Evolutionary conservation across 2,113 vertebrate species (phyloP), one percentile per base, ranked within the genome.

Genomic region (Lepus europaeus): DNA sequence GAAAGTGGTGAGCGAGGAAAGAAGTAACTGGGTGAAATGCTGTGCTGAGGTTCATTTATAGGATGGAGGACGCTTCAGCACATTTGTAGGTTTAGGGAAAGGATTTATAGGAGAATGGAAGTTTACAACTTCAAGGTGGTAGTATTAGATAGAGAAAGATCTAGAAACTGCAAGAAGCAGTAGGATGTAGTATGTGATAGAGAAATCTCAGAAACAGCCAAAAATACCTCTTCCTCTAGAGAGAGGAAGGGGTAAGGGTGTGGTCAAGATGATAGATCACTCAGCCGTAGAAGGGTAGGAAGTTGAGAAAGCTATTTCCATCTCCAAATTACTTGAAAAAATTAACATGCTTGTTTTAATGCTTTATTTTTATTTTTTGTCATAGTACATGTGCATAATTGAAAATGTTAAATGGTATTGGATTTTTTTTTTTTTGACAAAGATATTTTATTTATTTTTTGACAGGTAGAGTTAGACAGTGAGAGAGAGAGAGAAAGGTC

Each of bases 241-340:
- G 31, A 73, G 25, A 29, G 63, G 25, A 87, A 59, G 68, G 72
- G 64, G 6, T 89, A 39, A 89, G 69, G 61, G 59, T 82, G 64
- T 94, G 74, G 39, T 89, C 87, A 68, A 72, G 53, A 79, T 70
- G 83, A 66, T 66, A 53, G 14, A 59, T 90, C 85, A 74, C 36
- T 91, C 56, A 93, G 45, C 74, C 72, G 1, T 53, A 68, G 80
- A 96, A 66, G 53, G 53, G 76, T 83, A 94, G 80, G 76, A 96
- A 90, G 74, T 89, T 77, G 82, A 97, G 61, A 94, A 84, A 93
- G 39, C 82, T 64, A n/a, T 63, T 89, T 94, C 51, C 13, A 12
- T 93, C 20, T 94, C 39, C 66, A 94, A 11, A 85, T 7, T 88
- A 36, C 87, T 91, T 69, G 59, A 85, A 92, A 95, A 69, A 68